These are phyloP conservation scores for Exocentrus adspersus DNA, from an alignment of 2,888 invertebrate species.

Conservation along the genomic window DNA sequence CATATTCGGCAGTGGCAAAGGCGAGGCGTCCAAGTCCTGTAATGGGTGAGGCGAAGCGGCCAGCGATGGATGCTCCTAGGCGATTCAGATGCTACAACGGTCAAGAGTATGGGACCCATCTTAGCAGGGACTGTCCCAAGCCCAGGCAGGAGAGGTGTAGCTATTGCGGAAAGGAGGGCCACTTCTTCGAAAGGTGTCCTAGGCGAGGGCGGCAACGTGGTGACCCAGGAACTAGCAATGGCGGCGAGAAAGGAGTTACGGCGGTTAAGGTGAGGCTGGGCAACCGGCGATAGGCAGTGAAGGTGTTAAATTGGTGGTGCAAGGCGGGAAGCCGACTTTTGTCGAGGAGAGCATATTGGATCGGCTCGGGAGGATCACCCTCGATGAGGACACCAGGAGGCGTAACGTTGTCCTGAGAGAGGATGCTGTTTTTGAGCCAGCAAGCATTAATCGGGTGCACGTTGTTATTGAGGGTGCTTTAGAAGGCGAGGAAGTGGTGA, in stretches of 20 bases:
- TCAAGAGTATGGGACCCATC: constrained; percentile 12
- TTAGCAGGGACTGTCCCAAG: constrained; percentile 21
- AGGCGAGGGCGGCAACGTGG: neutral
- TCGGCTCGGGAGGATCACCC: neutral
- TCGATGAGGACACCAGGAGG: neutral
- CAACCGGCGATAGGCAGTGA: constrained; percentile 2
- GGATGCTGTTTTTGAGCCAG: neutral
- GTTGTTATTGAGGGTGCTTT: neutral
- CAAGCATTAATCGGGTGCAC: neutral
- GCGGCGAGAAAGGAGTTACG: neutral
- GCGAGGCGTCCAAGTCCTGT: neutral
- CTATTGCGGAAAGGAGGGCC: constrained; percentile 15
- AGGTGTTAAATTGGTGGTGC: neutral
- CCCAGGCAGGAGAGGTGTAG: constrained; percentile 17
- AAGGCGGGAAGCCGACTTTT: neutral
- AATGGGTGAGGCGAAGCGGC: neutral
- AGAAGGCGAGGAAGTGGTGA: neutral
- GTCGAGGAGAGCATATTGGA: neutral
- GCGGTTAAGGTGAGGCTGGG: constrained; percentile 4
- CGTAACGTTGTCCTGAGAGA: neutral
- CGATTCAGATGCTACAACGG: constrained; percentile 23
- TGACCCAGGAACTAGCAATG: neutral
- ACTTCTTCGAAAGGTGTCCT: constrained; percentile 15
- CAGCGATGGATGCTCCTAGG: neutral
- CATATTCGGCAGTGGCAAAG: neutral